A percentile compares a stretch with the other conserved stretches of the same genome.
Evolutionary conservation across 2,888 invertebrate species (phyloP).

Genomic region (Acrobasis consociella): DNA sequence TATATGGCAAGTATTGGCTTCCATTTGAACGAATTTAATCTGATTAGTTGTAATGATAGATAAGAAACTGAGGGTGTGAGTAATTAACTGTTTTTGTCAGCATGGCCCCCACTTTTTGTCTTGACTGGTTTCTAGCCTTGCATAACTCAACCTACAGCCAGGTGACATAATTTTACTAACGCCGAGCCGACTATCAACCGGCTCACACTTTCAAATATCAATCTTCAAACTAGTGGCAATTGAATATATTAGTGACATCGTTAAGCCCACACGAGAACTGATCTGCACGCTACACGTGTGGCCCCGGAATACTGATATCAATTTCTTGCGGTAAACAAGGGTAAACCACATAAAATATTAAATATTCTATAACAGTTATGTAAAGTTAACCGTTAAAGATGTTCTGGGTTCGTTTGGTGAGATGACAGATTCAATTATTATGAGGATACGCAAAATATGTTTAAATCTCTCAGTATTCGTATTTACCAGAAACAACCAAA

Average conservation of each 20-base stretch:
- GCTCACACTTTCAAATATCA: slow-evolving; percentile 16
- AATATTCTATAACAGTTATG: background rate
- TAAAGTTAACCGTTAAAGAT: no score
- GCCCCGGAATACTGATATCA: slow-evolving; percentile 16
- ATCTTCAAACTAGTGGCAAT: background rate
- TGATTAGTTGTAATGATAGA: background rate
- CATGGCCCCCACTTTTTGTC: slow-evolving; percentile 47
- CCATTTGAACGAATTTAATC: slow-evolving; percentile 1
- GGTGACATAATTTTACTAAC: slow-evolving; percentile 53
- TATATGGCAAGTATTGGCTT: background rate
- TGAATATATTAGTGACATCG: slow-evolving; percentile 16
- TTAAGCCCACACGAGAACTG: background rate
- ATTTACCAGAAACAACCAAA: no score
- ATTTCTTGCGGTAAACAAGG: slow-evolving; percentile 12
- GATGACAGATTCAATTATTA: no score
- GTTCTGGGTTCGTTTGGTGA: no score
- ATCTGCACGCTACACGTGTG: background rate
- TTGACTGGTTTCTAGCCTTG: slow-evolving; percentile 39
- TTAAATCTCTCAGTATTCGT: no score
- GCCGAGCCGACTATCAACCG: slow-evolving; percentile 21
- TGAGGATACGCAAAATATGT: no score
- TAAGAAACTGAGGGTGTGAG: background rate
- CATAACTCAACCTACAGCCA: slow-evolving; percentile 43
- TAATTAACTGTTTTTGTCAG: no score
- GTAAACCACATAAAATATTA: slow-evolving; percentile 5